A percentile compares a stretch with the other conserved stretches of the same genome.
Evolutionary conservation across 2,797 vertebrate species (phyloP).

Genomic region (Argya squamiceps): DNA sequence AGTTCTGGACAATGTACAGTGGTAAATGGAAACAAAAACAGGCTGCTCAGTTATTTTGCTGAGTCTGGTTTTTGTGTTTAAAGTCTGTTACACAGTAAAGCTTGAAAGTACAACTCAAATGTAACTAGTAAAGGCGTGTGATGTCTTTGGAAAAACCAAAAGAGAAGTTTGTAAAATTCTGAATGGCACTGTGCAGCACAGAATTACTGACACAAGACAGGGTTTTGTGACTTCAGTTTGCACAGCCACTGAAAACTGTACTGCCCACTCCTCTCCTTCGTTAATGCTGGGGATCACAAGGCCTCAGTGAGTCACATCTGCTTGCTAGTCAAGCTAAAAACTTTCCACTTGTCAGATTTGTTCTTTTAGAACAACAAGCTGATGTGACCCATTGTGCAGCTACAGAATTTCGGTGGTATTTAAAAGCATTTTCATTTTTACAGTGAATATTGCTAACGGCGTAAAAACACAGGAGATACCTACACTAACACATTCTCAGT

Average conservation of each 20-base stretch:
- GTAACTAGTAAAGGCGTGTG: background rate
- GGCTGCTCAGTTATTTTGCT: background rate
- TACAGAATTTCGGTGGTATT: background rate
- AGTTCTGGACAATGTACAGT: background rate
- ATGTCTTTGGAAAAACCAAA: background rate
- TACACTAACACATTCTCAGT: background rate
- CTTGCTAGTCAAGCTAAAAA: background rate
- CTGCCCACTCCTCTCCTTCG: background rate
- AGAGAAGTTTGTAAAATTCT: background rate
- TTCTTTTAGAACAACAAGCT: background rate
- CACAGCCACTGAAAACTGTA: background rate
- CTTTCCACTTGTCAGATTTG: background rate
- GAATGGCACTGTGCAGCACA: background rate
- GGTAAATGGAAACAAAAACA: background rate
- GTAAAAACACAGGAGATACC: background rate
- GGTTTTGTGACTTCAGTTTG: background rate
- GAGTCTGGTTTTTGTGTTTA: background rate
- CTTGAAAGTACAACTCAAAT: background rate
- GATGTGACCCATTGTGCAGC: background rate
- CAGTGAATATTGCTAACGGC: background rate
- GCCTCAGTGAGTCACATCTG: constrained; percentile 14
- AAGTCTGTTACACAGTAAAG: background rate
- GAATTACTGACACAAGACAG: background rate
- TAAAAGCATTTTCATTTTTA: background rate
- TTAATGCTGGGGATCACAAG: background rate